Evolutionary conservation across 2,888 invertebrate species (phyloP).

Genomic region (Xestia sexstrigata): DNA sequence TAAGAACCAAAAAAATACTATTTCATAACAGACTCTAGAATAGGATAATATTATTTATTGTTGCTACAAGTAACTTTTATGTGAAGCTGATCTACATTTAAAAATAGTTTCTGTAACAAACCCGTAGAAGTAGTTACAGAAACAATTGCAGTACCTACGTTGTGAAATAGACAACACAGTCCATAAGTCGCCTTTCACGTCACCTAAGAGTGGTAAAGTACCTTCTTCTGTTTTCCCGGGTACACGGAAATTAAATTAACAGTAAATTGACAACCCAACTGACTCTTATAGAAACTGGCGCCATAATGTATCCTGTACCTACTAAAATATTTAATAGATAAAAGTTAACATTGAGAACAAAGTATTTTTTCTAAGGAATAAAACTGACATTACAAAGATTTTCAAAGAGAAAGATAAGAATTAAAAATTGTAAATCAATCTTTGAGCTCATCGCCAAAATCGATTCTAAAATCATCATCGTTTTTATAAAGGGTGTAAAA

Average conservation of each 20-base stretch:
- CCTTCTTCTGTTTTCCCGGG: background rate
- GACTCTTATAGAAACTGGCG: background rate
- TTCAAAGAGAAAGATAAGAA: no score
- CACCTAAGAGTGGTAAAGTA: background rate
- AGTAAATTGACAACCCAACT: slow-evolving; percentile 9
- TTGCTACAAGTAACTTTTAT: no score
- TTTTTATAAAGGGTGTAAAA: background rate
- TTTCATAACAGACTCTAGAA: no score
- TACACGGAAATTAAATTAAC: background rate
- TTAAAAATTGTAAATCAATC: background rate
- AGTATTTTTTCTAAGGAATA: background rate
- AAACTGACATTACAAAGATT: no score
- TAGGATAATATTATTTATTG: no score
- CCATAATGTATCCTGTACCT: background rate
- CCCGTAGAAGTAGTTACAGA: background rate
- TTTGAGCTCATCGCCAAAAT: background rate
- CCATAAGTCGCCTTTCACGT: background rate
- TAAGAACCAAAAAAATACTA: no score
- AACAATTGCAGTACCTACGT: background rate
- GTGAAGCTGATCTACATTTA: no score
- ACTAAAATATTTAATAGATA: slow-evolving; percentile 3
- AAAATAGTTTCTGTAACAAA: no score
- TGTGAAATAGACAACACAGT: background rate
- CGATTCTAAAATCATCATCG: background rate
- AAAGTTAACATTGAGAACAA: background rate